Evolutionary conservation across 2,797 vertebrate species (phyloP), one percentile per base, ranked within the genome.

Genomic region (Acanthiza pusilla): DNA sequence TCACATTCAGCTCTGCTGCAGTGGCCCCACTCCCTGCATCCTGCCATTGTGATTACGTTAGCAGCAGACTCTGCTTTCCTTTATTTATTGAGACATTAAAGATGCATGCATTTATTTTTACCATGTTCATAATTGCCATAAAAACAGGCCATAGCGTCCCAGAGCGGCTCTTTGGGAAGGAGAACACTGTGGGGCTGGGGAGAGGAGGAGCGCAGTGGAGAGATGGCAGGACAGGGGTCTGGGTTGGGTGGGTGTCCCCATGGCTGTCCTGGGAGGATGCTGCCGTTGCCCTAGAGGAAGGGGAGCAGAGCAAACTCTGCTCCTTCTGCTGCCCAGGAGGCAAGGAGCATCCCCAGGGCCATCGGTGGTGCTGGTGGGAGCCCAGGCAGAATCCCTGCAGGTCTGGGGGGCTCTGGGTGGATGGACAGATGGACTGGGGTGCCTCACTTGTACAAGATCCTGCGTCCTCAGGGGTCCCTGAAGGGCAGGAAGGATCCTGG

Each of bases 31-130:
- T 96, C 75, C 94, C 84, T 95, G 71, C 82, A 90, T 96, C 93
- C 67, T 97, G 88, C 95, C 81, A 5, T 85, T 91, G n/a, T 96
- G 96, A 95, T 97, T 96, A 93, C 89, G 83, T 94, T 95, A 94
- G 82, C 89, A 93, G 80, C 67, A 95, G 66, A 94, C 94, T 96
- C 91, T 93, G 84, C 81, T 88, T 93, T 89, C 60, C 80, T 91
- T 96, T 97, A 95, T 97, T 97, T 96, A 96, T 95, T 92, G 97
- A 94, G 65, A 87, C 89, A 93, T 96, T 96, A 96, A 88, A 96
- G 96, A 95, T 94, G 96, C 94, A 95, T 79, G 65, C 87, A 73
- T 96, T 97, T 96, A 97, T 97, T 96, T 97, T 95, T 96, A 79
- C 89, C 93, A 20, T 88, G 89, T 96, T 96, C 96, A 91, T 94